Conservation (phyloP, 2,113 vertebrate species). For the Mustela lutreola region DNA sequence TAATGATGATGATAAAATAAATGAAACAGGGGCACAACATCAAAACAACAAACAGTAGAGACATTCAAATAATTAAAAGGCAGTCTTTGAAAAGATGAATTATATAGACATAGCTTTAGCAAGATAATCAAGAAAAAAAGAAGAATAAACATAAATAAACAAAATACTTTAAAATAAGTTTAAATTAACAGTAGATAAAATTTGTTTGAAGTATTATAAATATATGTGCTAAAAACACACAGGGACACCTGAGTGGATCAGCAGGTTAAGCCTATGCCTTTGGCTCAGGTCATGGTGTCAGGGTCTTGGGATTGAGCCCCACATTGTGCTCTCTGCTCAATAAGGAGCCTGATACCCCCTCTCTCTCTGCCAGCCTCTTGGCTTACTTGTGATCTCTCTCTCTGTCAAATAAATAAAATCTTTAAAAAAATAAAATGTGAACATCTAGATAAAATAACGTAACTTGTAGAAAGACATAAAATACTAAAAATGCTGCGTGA, state of each 20-base stretch:
- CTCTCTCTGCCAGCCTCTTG: no score
- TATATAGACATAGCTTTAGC: background rate
- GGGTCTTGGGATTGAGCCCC: no score
- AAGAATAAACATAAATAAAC: background rate
- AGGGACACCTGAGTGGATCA: no score
- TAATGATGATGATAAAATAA: background rate
- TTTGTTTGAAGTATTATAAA: background rate
- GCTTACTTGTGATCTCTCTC: no score
- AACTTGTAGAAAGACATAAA: background rate
- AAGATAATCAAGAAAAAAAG: background rate
- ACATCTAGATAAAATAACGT: background rate
- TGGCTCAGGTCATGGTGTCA: no score
- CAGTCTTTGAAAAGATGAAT: constrained; percentile 1
- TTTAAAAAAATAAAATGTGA: background rate
- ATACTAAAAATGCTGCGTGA: background rate
- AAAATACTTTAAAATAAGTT: background rate
- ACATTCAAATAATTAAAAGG: background rate
- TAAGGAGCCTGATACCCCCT: no score
- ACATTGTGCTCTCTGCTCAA: no score
- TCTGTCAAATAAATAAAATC: no score
- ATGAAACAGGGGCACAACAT: background rate
- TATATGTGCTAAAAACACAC: background rate
- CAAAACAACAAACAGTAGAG: background rate
- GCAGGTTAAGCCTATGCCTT: no score
- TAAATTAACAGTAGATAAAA: background rate